Evolutionary conservation across 2,797 vertebrate species (phyloP).

Genomic region (Helostoma temminkii): DNA sequence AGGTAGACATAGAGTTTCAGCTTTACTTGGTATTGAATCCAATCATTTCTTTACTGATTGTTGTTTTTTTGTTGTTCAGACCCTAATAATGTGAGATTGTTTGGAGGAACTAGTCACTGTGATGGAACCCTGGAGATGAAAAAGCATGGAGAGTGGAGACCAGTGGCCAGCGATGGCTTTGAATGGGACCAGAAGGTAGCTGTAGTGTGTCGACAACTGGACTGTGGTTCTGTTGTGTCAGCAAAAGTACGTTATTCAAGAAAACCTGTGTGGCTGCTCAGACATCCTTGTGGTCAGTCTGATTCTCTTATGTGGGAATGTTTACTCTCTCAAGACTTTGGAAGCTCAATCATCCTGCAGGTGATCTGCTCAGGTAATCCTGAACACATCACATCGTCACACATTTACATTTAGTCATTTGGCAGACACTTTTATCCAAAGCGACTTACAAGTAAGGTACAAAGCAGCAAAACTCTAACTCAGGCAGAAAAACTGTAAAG

Average conservation of each 20-base stretch:
- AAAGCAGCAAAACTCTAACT: too few species aligned
- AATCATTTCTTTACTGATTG: too few species aligned
- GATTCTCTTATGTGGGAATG: too few species aligned
- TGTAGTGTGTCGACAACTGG: conserved; percentile 8
- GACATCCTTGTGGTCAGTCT: too few species aligned
- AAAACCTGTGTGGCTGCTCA: too few species aligned
- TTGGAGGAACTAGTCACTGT: conserved; percentile 1
- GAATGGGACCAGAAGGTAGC: neutral
- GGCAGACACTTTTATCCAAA: too few species aligned
- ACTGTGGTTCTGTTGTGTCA: conserved; percentile 22
- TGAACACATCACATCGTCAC: too few species aligned
- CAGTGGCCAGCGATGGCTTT: fast-evolving
- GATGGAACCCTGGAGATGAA: conserved; percentile 14
- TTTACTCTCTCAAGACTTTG: too few species aligned
- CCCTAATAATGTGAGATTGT: neutral
- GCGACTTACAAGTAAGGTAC: too few species aligned
- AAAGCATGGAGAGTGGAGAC: neutral
- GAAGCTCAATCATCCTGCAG: neutral
- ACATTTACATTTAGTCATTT: too few species aligned
- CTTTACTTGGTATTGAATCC: neutral
- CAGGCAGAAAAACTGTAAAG: too few species aligned
- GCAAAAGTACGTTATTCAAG: too few species aligned
- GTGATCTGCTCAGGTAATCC: conserved; percentile 27
- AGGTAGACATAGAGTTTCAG: conserved; percentile 23
- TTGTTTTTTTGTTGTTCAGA: neutral